Evolutionary conservation across 2,888 invertebrate genomes (phyloP), one percentile per base, ranked within the genome.

Genomic region (Azorinus chamasolen): DNA sequence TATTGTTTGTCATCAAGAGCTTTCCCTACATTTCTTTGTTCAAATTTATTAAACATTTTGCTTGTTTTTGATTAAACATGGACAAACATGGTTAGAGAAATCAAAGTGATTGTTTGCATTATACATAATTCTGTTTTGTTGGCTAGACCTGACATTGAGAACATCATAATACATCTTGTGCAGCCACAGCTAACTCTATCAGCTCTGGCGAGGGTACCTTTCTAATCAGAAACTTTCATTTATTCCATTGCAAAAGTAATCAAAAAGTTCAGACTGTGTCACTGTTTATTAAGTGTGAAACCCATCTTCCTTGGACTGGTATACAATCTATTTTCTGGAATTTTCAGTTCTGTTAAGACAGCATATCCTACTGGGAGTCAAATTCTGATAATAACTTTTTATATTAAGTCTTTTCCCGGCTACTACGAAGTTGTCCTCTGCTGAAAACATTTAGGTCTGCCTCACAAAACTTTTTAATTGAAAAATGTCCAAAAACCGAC

Each of bases 251-350:
- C 68, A 54, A 81, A 74, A 70, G 81, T 78, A 81, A 81, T 81
- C 81, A 75, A 81, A 81, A 81, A 73, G 74, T 81, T 81, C 81
- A 81, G 78, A 73, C 78, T 71, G 72, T 83, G 83, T 81, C 81
- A 73, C 72, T 74, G 73, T 83, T 79, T 83, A 84, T 84, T 84
- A 84, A 78, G 71, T 77, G 80, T 72, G 68, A 78, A 83, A 77
- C 72, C 71, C 77, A 76, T 82, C 81, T 79, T 79, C 73, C 57
- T 69, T 41, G 25, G 72, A 72, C 64, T 72, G 72, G 72, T 75
- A 72, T 72, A 68, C 72, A 68, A 76, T 76, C 72, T 76, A 78
- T 78, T 72, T 73, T 72, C 68, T 72, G 53, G 61, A 73, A 62
- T 62, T 73, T 61, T 66, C 66, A 39, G 45, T 25, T 48, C 61